A percentile compares a stretch with the other conserved stretches of the same genome.
phyloP scores from a whole-genome alignment of 2,797 vertebrate species.

The Pagetopsis macropterus region DNA sequence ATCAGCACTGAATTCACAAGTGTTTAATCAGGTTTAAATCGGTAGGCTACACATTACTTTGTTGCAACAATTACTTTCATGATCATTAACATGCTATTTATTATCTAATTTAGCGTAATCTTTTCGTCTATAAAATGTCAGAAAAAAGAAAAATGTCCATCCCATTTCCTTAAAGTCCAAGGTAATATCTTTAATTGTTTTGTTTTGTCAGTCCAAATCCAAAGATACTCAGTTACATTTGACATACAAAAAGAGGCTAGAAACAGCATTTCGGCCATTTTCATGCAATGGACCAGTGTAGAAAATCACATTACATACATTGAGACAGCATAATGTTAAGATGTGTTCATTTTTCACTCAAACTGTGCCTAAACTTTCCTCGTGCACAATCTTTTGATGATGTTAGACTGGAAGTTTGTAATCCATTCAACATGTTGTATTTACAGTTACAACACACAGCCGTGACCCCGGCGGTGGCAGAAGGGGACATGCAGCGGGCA shows the following conservation, averaged over 20 bases:
- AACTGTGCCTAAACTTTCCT: not conserved
- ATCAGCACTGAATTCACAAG: not conserved
- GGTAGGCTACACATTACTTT: not conserved
- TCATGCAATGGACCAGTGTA: no score
- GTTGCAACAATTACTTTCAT: no score
- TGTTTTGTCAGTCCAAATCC: no score
- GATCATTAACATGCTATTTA: no score
- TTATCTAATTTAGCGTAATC: no score
- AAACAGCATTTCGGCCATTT: no score
- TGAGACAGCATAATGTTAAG: not conserved
- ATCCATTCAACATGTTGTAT: not conserved
- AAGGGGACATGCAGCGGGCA: conserved; percentile 28
- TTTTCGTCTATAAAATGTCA: no score
- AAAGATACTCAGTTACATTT: no score
- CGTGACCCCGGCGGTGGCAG: conserved; percentile 54
- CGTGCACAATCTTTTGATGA: not conserved
- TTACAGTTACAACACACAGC: conserved; percentile 27
- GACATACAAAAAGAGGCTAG: no score
- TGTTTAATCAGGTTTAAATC: not conserved
- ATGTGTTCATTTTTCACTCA: not conserved
- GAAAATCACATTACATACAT: not conserved
- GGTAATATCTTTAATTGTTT: no score
- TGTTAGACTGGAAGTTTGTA: not conserved
- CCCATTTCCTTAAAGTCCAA: no score
- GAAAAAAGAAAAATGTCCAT: no score